Evolutionary conservation across 2,888 invertebrate species (phyloP).

Genomic region (Eupithecia tripunctaria): DNA sequence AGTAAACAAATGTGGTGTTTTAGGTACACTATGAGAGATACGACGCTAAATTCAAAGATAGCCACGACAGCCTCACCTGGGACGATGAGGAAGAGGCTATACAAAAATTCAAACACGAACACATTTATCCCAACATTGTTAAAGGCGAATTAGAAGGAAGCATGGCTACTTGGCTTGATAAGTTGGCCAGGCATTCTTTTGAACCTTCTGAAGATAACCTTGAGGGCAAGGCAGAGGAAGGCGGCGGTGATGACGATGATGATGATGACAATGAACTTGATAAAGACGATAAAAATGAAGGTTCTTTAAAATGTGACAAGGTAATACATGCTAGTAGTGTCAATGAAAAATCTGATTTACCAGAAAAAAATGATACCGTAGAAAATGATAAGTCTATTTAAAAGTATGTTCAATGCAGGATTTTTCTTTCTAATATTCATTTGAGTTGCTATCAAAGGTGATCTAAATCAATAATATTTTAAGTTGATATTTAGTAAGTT

Average conservation of each 20-base stretch:
- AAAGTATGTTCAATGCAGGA: neutral
- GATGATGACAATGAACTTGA: conserved; percentile 45
- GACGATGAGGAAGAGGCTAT: conserved; percentile 88
- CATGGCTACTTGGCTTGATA: conserved; percentile 90
- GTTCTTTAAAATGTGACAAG: conserved; percentile 4
- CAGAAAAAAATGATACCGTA: neutral
- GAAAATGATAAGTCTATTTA: neutral
- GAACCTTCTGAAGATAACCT: conserved; percentile 79
- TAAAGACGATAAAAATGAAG: conserved; percentile 23
- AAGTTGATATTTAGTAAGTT: neutral
- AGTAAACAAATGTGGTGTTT: conserved; percentile 35
- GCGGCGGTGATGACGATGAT: conserved; percentile 51
- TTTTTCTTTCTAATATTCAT: neutral
- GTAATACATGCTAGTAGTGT: neutral
- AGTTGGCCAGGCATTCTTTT: conserved; percentile 87
- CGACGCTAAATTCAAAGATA: conserved; percentile 93
- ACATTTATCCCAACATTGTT: conserved; percentile 92
- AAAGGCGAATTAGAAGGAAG: conserved; percentile 90
- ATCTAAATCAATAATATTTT: neutral
- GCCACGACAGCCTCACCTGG: conserved; percentile 94
- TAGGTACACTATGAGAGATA: conserved; percentile 96
- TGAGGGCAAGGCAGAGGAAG: conserved; percentile 44
- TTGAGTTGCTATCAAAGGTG: neutral
- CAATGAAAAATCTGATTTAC: neutral
- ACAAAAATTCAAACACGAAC: conserved; percentile 89